Evolutionary conservation across 2,113 vertebrate species (phyloP), one percentile per base, ranked within the genome.

Genomic region (Galeopterus variegatus): DNA sequence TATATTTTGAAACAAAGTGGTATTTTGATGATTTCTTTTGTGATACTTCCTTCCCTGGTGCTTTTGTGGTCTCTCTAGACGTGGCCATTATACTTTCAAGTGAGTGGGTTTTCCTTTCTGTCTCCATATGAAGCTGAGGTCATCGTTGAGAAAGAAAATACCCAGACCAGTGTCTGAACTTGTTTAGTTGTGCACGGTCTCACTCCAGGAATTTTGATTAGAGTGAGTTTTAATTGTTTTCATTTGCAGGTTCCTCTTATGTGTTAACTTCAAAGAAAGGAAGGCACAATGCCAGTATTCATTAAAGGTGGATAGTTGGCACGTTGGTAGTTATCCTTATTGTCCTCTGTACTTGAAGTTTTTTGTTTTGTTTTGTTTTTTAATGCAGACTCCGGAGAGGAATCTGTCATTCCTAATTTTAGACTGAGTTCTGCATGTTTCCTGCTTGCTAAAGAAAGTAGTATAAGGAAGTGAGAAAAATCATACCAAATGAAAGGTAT

Each of bases 391-490:
- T 60, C 80, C 83, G 76, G 36, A 92, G 58, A 90, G 62, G 50
- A 92, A 67, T 36, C 73, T 83, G 19, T 86, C 41, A 28, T 95
- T 89, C 82, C 60, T 81, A 86, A 85, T 92, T 91, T 88, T 97
- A 93, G 50, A 75, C 60, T 96, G 48, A 89, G 54, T 86, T 84
- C 48, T 89, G 23, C 13, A 45, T 95, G 28, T 80, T 89, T 93
- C 41, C 69, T 97, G 54, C 64, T 88, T 94, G 21, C 19, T 91
- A 13, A 69, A 88, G 77, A 92, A 91, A 81, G 54, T 77, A 65
- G 67, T 89, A 24, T 70, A 87, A 93, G 64, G 69, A 95, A 84
- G 69, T 95, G 48, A 85, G 54, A 84, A 95, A 31, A 82, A 69
- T 6, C 75, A 93, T 18, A 50, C 28, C 56, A 88, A 76, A 65